Evolutionary conservation across 2,888 invertebrate species (phyloP).

Genomic region (Pomacea canaliculata): DNA sequence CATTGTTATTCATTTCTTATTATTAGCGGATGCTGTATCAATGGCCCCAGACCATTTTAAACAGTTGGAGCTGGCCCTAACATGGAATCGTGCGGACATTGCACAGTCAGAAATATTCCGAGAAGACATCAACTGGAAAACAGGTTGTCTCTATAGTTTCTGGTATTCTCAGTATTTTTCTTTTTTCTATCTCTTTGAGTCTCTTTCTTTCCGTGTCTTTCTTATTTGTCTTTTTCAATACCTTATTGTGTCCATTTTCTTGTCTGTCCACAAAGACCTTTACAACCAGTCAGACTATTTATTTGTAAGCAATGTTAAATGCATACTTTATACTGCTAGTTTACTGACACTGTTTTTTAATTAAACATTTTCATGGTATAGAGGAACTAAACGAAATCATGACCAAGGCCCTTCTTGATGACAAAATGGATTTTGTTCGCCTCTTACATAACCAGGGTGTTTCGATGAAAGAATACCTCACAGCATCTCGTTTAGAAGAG

Average conservation of each 20-base stretch:
- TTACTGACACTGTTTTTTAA: too few relatives aligned
- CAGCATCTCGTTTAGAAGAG: constrained; percentile 55
- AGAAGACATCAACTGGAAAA: constrained; percentile 60
- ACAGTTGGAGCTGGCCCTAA: constrained; percentile 67
- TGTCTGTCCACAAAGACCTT: background rate
- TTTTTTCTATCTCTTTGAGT: background rate
- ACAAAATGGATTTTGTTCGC: constrained; percentile 68
- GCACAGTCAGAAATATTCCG: constrained; percentile 68
- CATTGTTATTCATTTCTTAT: background rate
- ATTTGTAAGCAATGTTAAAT: too few relatives aligned
- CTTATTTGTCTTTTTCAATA: background rate
- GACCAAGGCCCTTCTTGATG: constrained; percentile 64
- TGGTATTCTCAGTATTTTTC: background rate
- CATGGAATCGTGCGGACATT: constrained; percentile 69
- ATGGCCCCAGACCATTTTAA: constrained; percentile 48
- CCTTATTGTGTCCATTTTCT: background rate
- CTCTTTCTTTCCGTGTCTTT: background rate
- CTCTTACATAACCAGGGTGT: constrained; percentile 70
- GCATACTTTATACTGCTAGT: too few relatives aligned
- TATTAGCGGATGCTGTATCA: constrained; percentile 33
- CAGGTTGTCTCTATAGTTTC: constrained; percentile 39
- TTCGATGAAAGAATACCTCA: constrained; percentile 69
- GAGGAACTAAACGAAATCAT: constrained; percentile 66
- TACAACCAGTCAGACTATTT: too few relatives aligned
- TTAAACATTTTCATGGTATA: constrained; percentile 10